Evolutionary conservation across 2,888 invertebrate genomes (phyloP).

Genomic region (Polydrusus tereticollis): DNA sequence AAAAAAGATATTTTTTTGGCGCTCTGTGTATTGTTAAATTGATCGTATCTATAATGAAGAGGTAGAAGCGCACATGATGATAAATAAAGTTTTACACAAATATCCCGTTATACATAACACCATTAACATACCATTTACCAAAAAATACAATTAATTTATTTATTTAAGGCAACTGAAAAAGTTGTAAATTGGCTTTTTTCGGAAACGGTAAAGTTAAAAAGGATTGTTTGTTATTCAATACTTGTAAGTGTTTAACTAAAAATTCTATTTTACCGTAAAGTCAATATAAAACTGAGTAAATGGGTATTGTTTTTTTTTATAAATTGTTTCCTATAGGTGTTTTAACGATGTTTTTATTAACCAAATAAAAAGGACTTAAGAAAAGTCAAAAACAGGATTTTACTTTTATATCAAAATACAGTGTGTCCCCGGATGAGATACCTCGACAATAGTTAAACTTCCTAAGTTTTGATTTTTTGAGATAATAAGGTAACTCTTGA

Average conservation of each 20-base stretch:
- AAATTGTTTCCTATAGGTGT: neutral
- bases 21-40: no score
- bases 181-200: slow-evolving; percentile 13
- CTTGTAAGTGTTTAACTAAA: neutral
- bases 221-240: slow-evolving; percentile 13
- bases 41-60: no score
- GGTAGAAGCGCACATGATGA: no score
- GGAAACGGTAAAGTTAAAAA: slow-evolving; percentile 12
- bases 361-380: neutral
- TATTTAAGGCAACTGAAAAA: slow-evolving; percentile 9
- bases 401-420: no score
- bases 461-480: no score
- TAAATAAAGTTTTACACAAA: neutral
- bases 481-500: no score
- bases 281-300: slow-evolving; percentile 2
- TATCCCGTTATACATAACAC: neutral
- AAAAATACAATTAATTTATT: neutral
- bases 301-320: neutral
- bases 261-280: slow-evolving; percentile 1
- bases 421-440: no score
- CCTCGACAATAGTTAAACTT: no score
- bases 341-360: no score
- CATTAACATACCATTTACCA: neutral
- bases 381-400: no score
- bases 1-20: no score